phyloP scores from a whole-genome alignment of 2,888 invertebrate species.

The Drosophila lutescens region DNA sequence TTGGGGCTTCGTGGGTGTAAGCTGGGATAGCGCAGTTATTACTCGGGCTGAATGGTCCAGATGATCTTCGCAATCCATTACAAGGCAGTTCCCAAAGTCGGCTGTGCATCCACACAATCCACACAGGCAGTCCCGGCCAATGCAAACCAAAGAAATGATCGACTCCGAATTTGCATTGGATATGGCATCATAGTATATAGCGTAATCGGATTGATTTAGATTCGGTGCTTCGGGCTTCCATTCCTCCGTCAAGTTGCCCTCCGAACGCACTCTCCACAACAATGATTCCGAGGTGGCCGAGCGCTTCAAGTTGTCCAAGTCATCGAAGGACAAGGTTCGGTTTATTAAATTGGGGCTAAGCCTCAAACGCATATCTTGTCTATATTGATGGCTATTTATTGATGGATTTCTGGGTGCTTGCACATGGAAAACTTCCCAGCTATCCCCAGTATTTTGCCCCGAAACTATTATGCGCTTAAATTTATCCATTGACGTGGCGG shows the following conservation, averaged over 20 bases:
- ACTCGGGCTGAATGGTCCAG: no score
- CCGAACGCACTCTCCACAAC: slow-evolving; percentile 13
- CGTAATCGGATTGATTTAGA: neutral
- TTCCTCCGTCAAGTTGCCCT: neutral
- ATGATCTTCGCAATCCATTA: neutral
- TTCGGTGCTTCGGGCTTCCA: neutral
- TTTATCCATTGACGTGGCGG: neutral
- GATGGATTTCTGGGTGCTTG: neutral
- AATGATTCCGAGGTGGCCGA: neutral
- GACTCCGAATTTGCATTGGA: neutral
- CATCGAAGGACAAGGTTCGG: neutral
- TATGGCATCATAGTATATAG: neutral
- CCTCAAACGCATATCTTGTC: neutral
- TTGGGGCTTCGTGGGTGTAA: neutral
- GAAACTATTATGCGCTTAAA: slow-evolving; percentile 6
- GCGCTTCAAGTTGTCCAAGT: neutral
- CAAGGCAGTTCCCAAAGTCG: no score
- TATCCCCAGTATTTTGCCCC: no score
- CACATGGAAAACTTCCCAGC: neutral
- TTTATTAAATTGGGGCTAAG: neutral
- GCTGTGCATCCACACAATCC: neutral
- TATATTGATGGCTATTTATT: neutral
- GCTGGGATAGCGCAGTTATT: no score
- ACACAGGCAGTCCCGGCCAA: neutral
- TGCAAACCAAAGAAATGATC: neutral